These are phyloP conservation scores for Orientallactaga sibirica DNA, from an alignment of 2,797 vertebrate species.

Conservation along the genomic window DNA sequence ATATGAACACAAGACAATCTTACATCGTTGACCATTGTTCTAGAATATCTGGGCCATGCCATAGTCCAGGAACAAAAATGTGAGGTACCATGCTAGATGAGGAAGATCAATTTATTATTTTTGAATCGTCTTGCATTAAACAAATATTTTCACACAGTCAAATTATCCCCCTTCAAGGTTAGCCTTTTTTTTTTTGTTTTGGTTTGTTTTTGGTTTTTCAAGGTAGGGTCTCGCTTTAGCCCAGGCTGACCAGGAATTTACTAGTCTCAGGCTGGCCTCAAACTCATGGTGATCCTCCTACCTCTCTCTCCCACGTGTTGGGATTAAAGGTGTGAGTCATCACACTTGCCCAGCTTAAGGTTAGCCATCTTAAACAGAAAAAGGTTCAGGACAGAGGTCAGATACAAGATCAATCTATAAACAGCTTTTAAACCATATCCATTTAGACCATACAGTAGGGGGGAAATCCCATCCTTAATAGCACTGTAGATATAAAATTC, in stretches of 20 bases:
- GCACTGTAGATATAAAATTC: not conserved
- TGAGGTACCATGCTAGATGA: not conserved
- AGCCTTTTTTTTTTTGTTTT: too few species aligned
- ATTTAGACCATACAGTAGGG: not conserved
- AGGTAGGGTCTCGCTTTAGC: too few species aligned
- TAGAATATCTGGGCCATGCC: not conserved
- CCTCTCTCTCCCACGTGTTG: too few species aligned
- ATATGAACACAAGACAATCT: not conserved
- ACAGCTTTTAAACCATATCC: not conserved
- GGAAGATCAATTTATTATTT: conserved; percentile 5
- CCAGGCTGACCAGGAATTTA: too few species aligned
- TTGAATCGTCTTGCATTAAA: not conserved
- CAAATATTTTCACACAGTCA: not conserved
- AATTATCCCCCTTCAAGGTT: not conserved
- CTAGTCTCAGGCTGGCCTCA: too few species aligned
- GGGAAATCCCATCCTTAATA: not conserved
- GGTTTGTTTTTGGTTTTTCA: too few species aligned
- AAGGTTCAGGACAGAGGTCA: not conserved
- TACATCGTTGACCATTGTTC: not conserved
- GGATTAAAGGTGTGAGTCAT: too few species aligned
- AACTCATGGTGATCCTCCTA: too few species aligned
- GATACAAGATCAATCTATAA: not conserved
- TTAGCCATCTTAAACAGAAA: not conserved
- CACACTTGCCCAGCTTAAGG: not conserved
- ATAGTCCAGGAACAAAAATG: not conserved